Percentiles rank a stretch among this genome's conserved stretches.
Evolutionary conservation across 2,797 vertebrate genomes (phyloP).

Genomic region (Trichosurus vulpecula): DNA sequence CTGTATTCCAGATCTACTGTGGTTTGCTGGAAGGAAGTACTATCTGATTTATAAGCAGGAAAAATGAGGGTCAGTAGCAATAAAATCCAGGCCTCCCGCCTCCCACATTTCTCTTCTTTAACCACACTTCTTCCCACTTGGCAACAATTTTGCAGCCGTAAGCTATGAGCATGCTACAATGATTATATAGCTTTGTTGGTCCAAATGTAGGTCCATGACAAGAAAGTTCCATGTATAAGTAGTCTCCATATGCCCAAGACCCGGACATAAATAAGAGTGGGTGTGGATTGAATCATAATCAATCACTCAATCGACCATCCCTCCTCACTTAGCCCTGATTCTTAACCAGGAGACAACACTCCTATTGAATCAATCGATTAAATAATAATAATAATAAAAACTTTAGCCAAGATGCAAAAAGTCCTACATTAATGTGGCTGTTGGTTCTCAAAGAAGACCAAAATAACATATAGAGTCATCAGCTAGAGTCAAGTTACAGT

Average conservation of each 20-base stretch:
- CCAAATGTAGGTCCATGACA: not conserved
- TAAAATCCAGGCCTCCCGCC: not conserved
- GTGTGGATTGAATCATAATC: not conserved
- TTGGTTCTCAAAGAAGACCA: too few species aligned
- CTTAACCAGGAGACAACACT: not conserved
- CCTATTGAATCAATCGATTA: not conserved
- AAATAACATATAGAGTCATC: too few species aligned
- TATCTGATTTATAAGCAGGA: not conserved
- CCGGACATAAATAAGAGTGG: not conserved
- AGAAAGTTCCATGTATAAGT: not conserved
- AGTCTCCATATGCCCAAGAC: not conserved
- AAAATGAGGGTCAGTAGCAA: not conserved
- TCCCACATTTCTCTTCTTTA: not conserved
- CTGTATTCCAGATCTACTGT: not conserved
- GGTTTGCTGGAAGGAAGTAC: not conserved
- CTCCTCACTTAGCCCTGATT: not conserved
- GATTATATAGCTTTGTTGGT: not conserved
- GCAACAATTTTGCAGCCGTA: not conserved
- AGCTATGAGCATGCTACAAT: not conserved
- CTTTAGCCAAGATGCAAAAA: not conserved
- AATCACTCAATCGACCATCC: not conserved
- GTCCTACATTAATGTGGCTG: not conserved
- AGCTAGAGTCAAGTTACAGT: too few species aligned
- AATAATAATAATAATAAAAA: not conserved
- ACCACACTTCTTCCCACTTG: not conserved